Evolutionary conservation across 2,797 vertebrate genomes (phyloP), one percentile per base, ranked within the genome.

Genomic region (Enteromius radiatus): DNA sequence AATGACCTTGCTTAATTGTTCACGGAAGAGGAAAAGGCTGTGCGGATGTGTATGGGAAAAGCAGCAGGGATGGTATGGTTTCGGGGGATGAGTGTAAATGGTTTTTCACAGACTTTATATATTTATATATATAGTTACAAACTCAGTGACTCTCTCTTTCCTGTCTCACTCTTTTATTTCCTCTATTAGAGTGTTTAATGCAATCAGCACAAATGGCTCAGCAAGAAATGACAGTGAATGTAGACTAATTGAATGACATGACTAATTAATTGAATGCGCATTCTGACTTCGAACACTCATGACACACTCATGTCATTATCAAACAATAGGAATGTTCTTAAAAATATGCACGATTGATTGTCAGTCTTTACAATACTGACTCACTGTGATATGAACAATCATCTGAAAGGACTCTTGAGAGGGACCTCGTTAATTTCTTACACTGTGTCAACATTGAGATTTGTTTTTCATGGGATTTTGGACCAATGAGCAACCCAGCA

Each of bases 1-100:
- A 84, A 85, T 31, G 26, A 23, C 75, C 78, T 85, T 64, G 84
- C 82, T 86, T 88, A 76, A 83, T 63, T 80, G 80, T 84, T 78
- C 45, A 73, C 6, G 7, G 59, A 56, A 75, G n/a, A 49, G 43
- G 3, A 31, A 56, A 33, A 38, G 31, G 2, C 17, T 43, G 28
- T 90, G 84, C 19, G 5, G 78, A 84, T 80, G 81, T 14, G 54
- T 82, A 87, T 88, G 90, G 69, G 82, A 80, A 76, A 87, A 80
- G 9, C 69, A 80, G 85, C 86, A 87, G 76, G 87, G 78, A 59
- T 75, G 12, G 56, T 52, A 54, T 56, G 68, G 41, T 86, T 81
- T 54, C 52, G 41, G 70, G 76, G 28, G 23, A 61, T 83, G 38
- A 77, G 80, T 69, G 12, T 54, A 63, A 85, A 79, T 8, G 12